A percentile compares a stretch with the other conserved stretches of the same genome.
Evolutionary conservation across 1,140 invertebrate species (phyloP).

Genomic region (Bicyclus anynana): DNA sequence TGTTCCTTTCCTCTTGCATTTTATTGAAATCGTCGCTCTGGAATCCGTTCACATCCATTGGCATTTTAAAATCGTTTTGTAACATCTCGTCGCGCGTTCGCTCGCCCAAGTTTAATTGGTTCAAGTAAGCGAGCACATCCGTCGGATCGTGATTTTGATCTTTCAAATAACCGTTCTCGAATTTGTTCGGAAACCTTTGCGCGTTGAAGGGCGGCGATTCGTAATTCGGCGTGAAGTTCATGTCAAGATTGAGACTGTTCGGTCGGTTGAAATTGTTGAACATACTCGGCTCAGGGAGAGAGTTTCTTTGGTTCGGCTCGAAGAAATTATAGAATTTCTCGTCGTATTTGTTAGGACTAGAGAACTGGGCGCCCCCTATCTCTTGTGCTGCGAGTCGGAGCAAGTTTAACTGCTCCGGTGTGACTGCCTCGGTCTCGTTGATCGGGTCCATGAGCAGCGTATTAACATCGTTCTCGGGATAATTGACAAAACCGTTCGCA

Average conservation of each 20-base stretch:
- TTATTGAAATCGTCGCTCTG: slow-evolving; percentile 51
- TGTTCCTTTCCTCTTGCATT: slow-evolving; percentile 53
- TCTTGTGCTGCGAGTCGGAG: slow-evolving; percentile 70
- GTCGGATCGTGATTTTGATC: slow-evolving; percentile 47
- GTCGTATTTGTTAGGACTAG: slow-evolving; percentile 51
- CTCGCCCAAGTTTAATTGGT: slow-evolving; percentile 51
- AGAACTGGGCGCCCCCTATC: slow-evolving; percentile 65
- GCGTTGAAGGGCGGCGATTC: slow-evolving; percentile 33
- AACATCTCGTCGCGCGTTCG: slow-evolving; percentile 42
- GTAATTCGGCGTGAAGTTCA: slow-evolving; percentile 51
- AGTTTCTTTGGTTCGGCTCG: slow-evolving; percentile 70
- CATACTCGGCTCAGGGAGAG: slow-evolving; percentile 56
- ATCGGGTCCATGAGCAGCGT: slow-evolving; percentile 49
- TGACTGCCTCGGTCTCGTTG: slow-evolving; percentile 44
- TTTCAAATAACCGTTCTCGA: slow-evolving; percentile 45
- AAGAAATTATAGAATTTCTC: slow-evolving; percentile 67
- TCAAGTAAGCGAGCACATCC: slow-evolving; percentile 56
- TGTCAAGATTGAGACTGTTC: slow-evolving; percentile 60
- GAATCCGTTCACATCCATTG: slow-evolving; percentile 48
- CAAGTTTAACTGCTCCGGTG: slow-evolving; percentile 66
- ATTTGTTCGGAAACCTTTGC: slow-evolving; percentile 55
- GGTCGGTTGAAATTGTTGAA: slow-evolving; percentile 58
- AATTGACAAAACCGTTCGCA: slow-evolving; percentile 57
- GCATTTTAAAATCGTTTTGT: slow-evolving; percentile 52
- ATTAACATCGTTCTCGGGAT: slow-evolving; percentile 49